Conservation (phyloP, 2,113 vertebrate genomes). For the Barnardius zonarius region DNA sequence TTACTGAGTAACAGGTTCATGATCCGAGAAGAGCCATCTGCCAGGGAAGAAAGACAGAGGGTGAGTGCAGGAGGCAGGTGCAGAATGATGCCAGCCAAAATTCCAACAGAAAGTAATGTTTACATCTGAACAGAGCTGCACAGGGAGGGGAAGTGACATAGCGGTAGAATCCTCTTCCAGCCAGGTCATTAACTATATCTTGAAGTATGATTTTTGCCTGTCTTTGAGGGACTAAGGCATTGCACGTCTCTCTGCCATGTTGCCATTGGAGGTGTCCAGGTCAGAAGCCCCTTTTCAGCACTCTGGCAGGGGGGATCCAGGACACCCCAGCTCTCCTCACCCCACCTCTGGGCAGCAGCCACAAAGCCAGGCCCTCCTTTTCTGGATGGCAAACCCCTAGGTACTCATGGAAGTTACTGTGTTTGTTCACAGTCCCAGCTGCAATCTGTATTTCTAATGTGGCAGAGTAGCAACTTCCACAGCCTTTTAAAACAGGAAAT, state of each 20-base stretch:
- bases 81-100: neutral
- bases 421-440: neutral
- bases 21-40: neutral
- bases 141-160: neutral
- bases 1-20: neutral
- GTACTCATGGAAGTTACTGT: neutral
- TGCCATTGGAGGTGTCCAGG: rapidly evolving
- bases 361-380: neutral
- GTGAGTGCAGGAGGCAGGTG: neutral
- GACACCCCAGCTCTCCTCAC: neutral
- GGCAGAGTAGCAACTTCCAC: neutral
- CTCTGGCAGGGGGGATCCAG: neutral
- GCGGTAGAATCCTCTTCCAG: neutral
- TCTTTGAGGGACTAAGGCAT: neutral
- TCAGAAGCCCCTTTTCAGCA: neutral
- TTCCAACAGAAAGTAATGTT: neutral
- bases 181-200: neutral
- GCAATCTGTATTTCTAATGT: neutral
- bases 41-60: neutral
- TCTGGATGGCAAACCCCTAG: neutral
- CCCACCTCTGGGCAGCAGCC: neutral
- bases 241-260: neutral
- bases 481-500: neutral
- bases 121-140: neutral
- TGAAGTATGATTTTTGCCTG: neutral